These are phyloP conservation scores for Fopius arisanus DNA, from an alignment of 1,140 invertebrate species.

Conservation along the genomic window DNA sequence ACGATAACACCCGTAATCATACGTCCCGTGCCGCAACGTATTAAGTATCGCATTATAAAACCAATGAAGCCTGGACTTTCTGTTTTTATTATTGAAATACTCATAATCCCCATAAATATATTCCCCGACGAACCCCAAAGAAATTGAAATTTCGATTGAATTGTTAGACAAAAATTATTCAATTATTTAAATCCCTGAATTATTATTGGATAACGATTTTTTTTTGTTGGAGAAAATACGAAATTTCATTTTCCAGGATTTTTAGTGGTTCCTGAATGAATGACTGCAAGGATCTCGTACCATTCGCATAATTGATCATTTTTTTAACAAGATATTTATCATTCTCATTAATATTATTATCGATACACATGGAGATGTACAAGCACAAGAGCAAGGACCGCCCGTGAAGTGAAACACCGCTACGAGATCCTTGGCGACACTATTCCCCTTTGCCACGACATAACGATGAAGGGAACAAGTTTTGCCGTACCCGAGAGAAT, in stretches of 20 bases:
- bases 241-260: no score
- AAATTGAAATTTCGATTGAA: no score
- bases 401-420: constrained; percentile 35
- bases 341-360: constrained; percentile 32
- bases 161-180: no score
- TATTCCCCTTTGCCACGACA: constrained; percentile 9
- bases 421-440: constrained; percentile 33
- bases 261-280: no score
- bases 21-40: constrained; percentile 41
- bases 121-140: no score
- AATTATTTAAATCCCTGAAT: no score
- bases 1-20: constrained; percentile 55
- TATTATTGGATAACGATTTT: no score
- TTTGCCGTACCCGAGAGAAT: neutral
- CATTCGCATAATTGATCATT: no score
- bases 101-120: no score
- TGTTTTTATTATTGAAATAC: no score
- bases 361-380: constrained; percentile 22
- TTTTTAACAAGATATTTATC: constrained; percentile 16
- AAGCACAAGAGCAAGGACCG: constrained; percentile 31
- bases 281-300: no score
- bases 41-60: constrained; percentile 24
- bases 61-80: neutral
- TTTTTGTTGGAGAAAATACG: no score
- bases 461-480: constrained; percentile 19